Conservation (phyloP, 1,140 invertebrate species). For the Rhyzopertha dominica region DNA sequence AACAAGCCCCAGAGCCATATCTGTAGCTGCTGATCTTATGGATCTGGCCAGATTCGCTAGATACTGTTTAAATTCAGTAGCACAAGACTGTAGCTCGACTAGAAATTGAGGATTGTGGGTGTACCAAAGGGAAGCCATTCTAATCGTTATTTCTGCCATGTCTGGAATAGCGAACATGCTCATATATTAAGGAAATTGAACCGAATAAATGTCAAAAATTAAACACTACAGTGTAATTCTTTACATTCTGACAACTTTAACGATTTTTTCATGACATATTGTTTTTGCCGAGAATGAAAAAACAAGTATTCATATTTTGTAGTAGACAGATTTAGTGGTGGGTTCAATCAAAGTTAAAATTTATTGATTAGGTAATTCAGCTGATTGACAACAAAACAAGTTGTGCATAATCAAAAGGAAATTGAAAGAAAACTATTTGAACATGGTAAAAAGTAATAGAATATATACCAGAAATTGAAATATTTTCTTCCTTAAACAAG, state of each 20-base stretch:
- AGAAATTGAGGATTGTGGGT: constrained; percentile 84
- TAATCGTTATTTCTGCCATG: constrained; percentile 51
- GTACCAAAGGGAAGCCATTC: constrained; percentile 90
- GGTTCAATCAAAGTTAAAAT: too few relatives aligned
- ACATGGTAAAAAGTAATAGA: too few relatives aligned
- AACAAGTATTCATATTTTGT: too few relatives aligned
- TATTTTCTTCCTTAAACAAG: too few relatives aligned
- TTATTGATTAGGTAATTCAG: too few relatives aligned
- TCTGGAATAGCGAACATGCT: constrained; percentile 27
- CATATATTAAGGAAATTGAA: constrained; percentile 25
- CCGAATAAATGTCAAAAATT: not conserved
- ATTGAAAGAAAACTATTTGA: too few relatives aligned
- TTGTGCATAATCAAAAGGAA: too few relatives aligned
- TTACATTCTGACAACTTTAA: not conserved
- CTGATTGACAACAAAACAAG: too few relatives aligned
- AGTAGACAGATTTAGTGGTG: too few relatives aligned
- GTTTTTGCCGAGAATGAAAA: too few relatives aligned
- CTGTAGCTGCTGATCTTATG: constrained; percentile 83
- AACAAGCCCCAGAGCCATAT: constrained; percentile 89
- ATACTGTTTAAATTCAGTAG: constrained; percentile 65
- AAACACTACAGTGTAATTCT: constrained; percentile 1
- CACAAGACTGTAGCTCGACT: constrained; percentile 79
- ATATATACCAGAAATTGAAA: too few relatives aligned
- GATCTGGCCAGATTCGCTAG: constrained; percentile 71
- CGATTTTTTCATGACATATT: too few relatives aligned